Evolutionary conservation across 1,140 invertebrate species (phyloP), one percentile per base, ranked within the genome.

Genomic region (Drosophila pandora): DNA sequence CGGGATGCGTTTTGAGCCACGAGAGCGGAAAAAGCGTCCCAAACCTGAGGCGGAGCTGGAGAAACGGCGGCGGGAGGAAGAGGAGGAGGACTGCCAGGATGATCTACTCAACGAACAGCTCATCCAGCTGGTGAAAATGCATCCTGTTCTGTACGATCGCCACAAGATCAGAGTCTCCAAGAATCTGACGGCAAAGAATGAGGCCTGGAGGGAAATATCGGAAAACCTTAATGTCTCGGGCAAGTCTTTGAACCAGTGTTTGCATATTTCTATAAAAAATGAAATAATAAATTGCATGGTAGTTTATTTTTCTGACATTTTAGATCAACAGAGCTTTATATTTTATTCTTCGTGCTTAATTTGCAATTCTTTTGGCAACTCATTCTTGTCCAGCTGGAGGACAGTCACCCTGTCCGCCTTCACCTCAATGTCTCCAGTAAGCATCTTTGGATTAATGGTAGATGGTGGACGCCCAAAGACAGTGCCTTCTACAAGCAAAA

Each of bases 111-210:
- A 68, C 52, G 79, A 90, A 12, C 75, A 85, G 21, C 69, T 90
- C 0, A 90, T 90, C 12, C 74, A 70, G 23, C 59, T 91, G 23
- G 90, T 91, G 2, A 87, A 90, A 48, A 37, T 71, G 37, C 81
- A 84, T 70, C 85, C 90, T 0, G 90, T 91, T 1, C 34, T 91
- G 4, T 91, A 91, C 37, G 90, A 91, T 53, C 61, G 74, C 2
- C 72, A 90, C 21, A 72, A 87, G 43, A 91, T 91, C 21, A 58
- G 90, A 21, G 87, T 90, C 3, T 91, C 90, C 2, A 91, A 91
- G 28, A 91, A 91, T 68, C 54, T 91, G 12, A 58, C 90, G 0
- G 76, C 85, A 9, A 91, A 91, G 45, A 90, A 90, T 52, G 79
- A 81, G 5, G 89, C 90, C 2, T 91, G 90, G 90, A 57, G 67